Percentiles rank a stretch among this genome's conserved stretches.
phyloP scores from a whole-genome alignment of 2,113 vertebrate genomes.

The Synodontis membranacea region DNA sequence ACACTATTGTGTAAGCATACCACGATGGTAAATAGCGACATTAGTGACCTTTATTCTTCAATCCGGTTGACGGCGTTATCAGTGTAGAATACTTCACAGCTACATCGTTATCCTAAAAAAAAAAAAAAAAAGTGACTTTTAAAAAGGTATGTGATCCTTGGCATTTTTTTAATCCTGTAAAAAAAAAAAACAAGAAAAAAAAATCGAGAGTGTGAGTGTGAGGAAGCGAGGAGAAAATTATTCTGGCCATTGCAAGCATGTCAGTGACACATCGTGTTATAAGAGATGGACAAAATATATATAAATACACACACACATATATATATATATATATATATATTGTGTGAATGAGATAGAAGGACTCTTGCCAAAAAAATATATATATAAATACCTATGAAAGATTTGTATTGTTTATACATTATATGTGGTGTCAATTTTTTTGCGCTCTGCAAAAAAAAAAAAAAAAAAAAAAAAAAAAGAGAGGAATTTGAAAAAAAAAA shows the following conservation, averaged over 20 bases:
- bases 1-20: conserved; percentile 81
- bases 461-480: conserved; percentile 58
- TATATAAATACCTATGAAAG: conserved; percentile 59
- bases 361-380: conserved; percentile 67
- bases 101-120: conserved; percentile 82
- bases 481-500: conserved; percentile 57
- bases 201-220: neutral
- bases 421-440: conserved; percentile 73
- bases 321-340: conserved; percentile 30
- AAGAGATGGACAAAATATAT: conserved; percentile 64
- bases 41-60: conserved; percentile 80
- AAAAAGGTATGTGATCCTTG: conserved; percentile 74
- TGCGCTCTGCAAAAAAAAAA: conserved; percentile 71
- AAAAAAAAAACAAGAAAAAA: conserved; percentile 57
- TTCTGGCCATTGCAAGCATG: conserved; percentile 75
- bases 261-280: conserved; percentile 71
- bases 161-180: conserved; percentile 72
- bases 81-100: conserved; percentile 86
- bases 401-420: conserved; percentile 81
- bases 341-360: conserved; percentile 65
- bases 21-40: conserved; percentile 75
- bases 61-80: conserved; percentile 86
- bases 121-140: conserved; percentile 82
- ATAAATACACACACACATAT: neutral
- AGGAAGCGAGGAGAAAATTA: conserved; percentile 56